Evolutionary conservation across 2,888 invertebrate species (phyloP).

Genomic region (Antheraea yamamai): DNA sequence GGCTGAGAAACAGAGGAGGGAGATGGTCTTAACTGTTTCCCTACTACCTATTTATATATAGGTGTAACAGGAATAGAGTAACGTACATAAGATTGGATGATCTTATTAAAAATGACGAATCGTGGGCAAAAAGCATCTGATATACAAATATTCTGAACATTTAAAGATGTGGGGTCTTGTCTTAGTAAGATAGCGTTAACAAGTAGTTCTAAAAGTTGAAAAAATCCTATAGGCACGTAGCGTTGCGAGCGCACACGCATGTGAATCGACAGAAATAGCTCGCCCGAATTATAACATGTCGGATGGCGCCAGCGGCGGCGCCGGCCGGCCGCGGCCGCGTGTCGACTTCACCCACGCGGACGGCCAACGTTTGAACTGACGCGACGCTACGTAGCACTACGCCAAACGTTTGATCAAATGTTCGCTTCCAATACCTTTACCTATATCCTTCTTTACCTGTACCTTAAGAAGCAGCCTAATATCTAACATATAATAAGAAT

Average conservation of each 20-base stretch:
- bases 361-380: slow-evolving; percentile 19
- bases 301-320: slow-evolving; percentile 75
- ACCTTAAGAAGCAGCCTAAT: background rate
- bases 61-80: background rate
- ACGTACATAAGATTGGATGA: background rate
- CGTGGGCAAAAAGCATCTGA: background rate
- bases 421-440: slow-evolving; percentile 31
- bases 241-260: slow-evolving; percentile 63
- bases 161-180: background rate
- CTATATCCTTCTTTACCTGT: background rate
- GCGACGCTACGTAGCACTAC: background rate
- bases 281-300: slow-evolving; percentile 77
- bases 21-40: no score
- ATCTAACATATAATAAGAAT: background rate
- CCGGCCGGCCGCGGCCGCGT: slow-evolving; percentile 57
- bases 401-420: slow-evolving; percentile 18
- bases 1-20: no score
- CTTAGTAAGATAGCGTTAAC: background rate
- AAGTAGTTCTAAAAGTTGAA: slow-evolving; percentile 16
- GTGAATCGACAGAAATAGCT: slow-evolving; percentile 78
- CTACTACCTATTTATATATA: background rate
- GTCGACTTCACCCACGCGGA: slow-evolving; percentile 41
- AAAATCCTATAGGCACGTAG: slow-evolving; percentile 46
- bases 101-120: background rate
- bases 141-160: background rate